These are phyloP conservation scores for Hirundo rustica DNA, from an alignment of 2,797 vertebrate species.

Conservation along the genomic window DNA sequence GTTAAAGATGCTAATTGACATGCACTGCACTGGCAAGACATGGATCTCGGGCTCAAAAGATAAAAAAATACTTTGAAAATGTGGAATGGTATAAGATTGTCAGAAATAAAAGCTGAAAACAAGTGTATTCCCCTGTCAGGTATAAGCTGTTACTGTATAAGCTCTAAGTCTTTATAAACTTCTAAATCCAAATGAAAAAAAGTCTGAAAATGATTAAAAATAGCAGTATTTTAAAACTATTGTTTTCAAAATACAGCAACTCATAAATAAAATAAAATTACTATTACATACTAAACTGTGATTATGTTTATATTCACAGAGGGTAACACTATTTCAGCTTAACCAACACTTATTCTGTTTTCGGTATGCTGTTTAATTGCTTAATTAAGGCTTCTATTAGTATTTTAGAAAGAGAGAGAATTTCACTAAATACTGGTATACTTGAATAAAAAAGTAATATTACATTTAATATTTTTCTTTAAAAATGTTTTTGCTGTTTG, in stretches of 20 bases:
- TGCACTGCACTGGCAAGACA: not conserved
- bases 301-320: not conserved
- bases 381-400: not conserved
- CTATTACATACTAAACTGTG: not conserved
- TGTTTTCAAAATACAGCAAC: not conserved
- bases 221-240: not conserved
- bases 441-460: not conserved
- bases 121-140: not conserved
- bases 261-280: not conserved
- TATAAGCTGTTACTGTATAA: not conserved
- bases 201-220: not conserved
- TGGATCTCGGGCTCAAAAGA: not conserved
- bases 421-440: not conserved
- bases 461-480: not conserved
- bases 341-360: not conserved
- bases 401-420: not conserved
- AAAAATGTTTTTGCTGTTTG: not conserved
- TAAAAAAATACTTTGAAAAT: not conserved
- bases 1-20: conserved; percentile 44
- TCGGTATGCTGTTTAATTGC: not conserved
- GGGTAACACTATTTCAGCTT: not conserved
- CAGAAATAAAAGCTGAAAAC: not conserved
- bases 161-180: not conserved
- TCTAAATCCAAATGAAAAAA: not conserved
- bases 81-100: not conserved